Percentiles rank a stretch among this genome's conserved stretches.
Conservation (phyloP, 1,140 invertebrate species). For the Brachystomella parvula region DNA sequence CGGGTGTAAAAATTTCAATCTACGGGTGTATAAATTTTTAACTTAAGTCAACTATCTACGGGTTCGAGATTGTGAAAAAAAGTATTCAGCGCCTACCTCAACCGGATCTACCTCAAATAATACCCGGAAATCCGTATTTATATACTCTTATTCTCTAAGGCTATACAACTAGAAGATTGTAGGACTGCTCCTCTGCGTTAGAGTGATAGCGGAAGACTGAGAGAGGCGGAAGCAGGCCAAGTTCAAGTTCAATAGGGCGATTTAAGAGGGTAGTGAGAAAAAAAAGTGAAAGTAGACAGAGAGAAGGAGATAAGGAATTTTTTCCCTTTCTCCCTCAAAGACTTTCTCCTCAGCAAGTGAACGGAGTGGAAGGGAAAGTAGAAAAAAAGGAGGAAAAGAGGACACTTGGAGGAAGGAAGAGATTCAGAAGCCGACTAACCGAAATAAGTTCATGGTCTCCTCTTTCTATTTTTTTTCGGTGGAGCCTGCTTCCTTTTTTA, state of each 20-base stretch:
- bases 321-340: conserved; percentile 4
- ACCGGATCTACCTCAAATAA: too few relatives aligned
- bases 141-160: too few relatives aligned
- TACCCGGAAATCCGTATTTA: too few relatives aligned
- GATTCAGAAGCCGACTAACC: conserved; percentile 19
- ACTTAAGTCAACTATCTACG: too few relatives aligned
- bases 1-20: too few relatives aligned
- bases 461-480: not conserved
- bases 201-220: too few relatives aligned
- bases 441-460: conserved; percentile 13
- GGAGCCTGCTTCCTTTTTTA: conserved; percentile 4
- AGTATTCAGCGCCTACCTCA: too few relatives aligned
- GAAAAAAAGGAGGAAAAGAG: conserved; percentile 6
- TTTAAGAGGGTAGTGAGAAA: conserved; percentile 2
- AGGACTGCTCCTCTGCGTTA: too few relatives aligned
- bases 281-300: not conserved
- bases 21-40: too few relatives aligned
- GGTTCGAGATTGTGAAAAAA: too few relatives aligned
- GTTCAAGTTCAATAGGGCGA: not conserved
- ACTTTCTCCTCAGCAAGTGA: not conserved
- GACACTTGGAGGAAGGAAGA: conserved; percentile 10
- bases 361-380: too few relatives aligned
- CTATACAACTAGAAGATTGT: too few relatives aligned
- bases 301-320: not conserved
- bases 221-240: not conserved